Conservation (phyloP, 2,797 vertebrate species). For the Meda fulgida region DNA sequence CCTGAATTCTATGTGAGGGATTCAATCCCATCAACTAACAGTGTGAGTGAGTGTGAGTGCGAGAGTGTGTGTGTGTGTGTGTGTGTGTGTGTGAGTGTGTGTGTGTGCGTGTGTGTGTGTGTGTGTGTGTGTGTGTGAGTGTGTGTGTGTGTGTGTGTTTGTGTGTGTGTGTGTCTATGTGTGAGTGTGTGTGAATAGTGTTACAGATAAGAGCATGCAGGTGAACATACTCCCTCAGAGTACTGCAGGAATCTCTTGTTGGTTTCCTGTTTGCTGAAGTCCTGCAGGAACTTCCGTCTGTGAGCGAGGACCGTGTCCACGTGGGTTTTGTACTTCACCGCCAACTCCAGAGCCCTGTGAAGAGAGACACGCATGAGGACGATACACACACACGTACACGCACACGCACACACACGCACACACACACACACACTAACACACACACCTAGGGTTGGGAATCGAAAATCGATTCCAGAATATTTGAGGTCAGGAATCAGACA, state of each 20-base stretch:
- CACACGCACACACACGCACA: no score
- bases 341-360: slow-evolving; percentile 91
- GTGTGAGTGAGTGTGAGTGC: no score
- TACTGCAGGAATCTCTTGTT: slow-evolving; percentile 94
- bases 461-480: no score
- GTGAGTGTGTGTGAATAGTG: not conserved
- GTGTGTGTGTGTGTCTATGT: no score
- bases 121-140: no score
- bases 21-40: no score
- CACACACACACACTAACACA: not conserved
- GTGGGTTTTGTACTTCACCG: slow-evolving; percentile 97
- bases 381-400: not conserved
- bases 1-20: not conserved
- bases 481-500: no score
- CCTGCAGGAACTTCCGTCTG: slow-evolving; percentile 88
- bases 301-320: slow-evolving; percentile 96
- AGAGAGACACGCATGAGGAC: slow-evolving; percentile 60
- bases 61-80: no score
- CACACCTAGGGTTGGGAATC: no score
- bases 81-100: no score
- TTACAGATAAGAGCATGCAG: slow-evolving; percentile 36
- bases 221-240: slow-evolving; percentile 84
- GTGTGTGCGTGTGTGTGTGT: no score
- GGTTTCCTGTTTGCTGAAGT: slow-evolving; percentile 90
- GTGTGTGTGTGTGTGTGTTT: no score